phyloP scores from a whole-genome alignment of 2,888 invertebrate genomes.

The Nebria salina region DNA sequence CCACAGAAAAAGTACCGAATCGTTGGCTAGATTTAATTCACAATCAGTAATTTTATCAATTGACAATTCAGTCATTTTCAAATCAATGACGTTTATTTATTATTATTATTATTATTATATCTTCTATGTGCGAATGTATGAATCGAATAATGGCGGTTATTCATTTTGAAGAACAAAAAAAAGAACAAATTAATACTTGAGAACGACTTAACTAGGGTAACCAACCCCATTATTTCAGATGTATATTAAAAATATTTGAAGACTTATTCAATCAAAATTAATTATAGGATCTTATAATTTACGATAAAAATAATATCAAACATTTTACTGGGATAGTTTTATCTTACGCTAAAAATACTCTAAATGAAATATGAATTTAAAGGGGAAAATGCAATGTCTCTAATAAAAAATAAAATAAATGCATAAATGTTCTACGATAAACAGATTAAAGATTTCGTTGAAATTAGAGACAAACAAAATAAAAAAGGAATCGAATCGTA shows the following conservation, averaged over 20 bases:
- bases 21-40: background rate
- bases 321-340: background rate
- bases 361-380: background rate
- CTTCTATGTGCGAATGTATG: no score
- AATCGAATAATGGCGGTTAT: no score
- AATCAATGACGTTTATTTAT: background rate
- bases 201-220: background rate
- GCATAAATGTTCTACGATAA: background rate
- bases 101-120: no score
- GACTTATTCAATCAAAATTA: background rate
- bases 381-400: background rate
- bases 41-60: background rate
- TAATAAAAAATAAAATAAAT: background rate
- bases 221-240: background rate
- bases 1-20: background rate
- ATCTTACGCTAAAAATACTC: background rate
- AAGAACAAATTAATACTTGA: background rate
- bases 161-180: no score
- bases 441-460: background rate
- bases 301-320: background rate
- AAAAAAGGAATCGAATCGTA: background rate
- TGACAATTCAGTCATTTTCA: background rate
- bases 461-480: background rate
- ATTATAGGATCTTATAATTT: background rate
- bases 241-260: background rate